Evolutionary conservation across 2,797 vertebrate species (phyloP).

Genomic region (Gallinago stenura): DNA sequence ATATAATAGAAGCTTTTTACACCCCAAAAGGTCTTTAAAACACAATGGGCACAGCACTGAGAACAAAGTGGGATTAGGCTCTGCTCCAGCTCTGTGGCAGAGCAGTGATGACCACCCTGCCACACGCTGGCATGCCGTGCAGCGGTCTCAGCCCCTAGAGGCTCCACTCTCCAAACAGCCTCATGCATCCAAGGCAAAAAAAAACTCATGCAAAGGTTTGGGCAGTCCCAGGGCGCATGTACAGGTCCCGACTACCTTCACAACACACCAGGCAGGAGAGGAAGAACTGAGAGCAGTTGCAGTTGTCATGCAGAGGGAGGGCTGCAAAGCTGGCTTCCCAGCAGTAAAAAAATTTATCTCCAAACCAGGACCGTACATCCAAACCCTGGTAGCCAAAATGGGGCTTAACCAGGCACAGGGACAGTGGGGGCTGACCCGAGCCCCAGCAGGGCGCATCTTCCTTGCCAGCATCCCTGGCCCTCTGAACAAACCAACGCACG

Average conservation of each 20-base stretch:
- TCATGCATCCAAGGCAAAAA: background rate
- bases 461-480: constrained; percentile 6
- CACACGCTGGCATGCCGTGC: rapidly evolving
- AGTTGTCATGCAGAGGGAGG: background rate
- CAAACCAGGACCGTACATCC: background rate
- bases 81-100: background rate
- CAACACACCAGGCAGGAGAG: background rate
- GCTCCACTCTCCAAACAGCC: background rate
- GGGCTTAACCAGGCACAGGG: background rate
- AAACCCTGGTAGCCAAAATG: background rate
- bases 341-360: background rate
- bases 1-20: background rate
- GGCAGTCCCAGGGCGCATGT: rapidly evolving
- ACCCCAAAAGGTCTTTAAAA: background rate
- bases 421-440: background rate
- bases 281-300: rapidly evolving
- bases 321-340: background rate
- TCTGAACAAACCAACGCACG: background rate
- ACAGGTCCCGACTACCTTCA: background rate
- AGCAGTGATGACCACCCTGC: background rate
- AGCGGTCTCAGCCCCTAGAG: background rate
- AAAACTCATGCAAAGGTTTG: background rate
- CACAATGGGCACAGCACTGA: background rate
- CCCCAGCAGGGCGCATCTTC: background rate
- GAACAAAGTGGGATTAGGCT: background rate